Conservation (phyloP, 1,140 invertebrate species). For the Drosophila insularis region DNA sequence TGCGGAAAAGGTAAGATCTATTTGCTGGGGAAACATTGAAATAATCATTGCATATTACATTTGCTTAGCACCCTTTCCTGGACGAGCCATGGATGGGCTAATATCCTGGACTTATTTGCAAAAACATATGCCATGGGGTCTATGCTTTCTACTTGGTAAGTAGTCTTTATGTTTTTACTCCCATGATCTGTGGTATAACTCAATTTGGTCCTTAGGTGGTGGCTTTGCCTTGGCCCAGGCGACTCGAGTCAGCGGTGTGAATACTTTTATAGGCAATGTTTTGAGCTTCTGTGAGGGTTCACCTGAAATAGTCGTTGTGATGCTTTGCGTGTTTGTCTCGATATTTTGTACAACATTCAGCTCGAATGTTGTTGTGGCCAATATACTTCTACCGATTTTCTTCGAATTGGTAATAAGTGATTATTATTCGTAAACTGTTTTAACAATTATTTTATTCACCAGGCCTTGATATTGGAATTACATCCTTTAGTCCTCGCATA, state of each 20-base stretch:
- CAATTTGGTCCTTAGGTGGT: constrained; percentile 84
- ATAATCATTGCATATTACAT: neutral
- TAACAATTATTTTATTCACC: constrained; percentile 45
- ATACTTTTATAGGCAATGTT: constrained; percentile 87
- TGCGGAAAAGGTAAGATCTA: constrained; percentile 40
- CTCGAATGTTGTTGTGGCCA: constrained; percentile 91
- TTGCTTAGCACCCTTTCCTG: constrained; percentile 45
- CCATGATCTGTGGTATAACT: neutral
- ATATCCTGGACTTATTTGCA: constrained; percentile 43
- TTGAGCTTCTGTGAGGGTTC: constrained; percentile 83
- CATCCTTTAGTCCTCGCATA: constrained; percentile 94
- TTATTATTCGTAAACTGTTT: neutral
- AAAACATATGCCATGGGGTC: constrained; percentile 39
- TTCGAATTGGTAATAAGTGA: constrained; percentile 86
- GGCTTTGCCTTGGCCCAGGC: constrained; percentile 94
- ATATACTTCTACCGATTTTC: constrained; percentile 89
- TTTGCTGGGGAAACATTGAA: neutral
- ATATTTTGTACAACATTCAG: constrained; percentile 89
- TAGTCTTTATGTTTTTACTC: neutral
- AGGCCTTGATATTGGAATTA: constrained; percentile 84
- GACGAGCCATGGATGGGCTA: constrained; percentile 40
- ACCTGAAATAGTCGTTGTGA: constrained; percentile 84
- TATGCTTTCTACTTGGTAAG: constrained; percentile 54
- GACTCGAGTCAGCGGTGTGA: constrained; percentile 89
- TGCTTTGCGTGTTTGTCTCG: constrained; percentile 50